These are phyloP conservation scores for Fulmarus glacialis DNA, from an alignment of 2,113 vertebrate species.

Conservation along the genomic window DNA sequence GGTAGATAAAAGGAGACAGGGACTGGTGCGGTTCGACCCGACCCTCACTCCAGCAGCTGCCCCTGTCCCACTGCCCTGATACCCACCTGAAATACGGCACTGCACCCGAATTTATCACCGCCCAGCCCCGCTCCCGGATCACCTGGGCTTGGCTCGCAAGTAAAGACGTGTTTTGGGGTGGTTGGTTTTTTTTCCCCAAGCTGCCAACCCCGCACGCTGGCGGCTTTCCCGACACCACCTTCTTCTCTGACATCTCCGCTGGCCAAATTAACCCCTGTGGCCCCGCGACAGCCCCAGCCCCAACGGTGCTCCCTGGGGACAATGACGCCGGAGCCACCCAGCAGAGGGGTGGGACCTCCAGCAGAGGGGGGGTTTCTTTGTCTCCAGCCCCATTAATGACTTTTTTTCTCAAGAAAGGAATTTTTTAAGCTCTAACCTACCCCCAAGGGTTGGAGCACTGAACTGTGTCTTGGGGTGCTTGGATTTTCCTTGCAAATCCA, in stretches of 20 bases:
- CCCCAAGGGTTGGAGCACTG: neutral
- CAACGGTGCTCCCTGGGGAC: neutral
- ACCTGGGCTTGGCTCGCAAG: neutral
- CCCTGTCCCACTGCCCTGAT: rapidly evolving
- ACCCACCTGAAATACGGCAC: neutral
- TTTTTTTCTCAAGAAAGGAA: neutral
- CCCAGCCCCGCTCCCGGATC: neutral
- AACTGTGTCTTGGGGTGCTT: neutral
- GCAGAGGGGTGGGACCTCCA: too few species aligned
- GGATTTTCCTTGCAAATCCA: neutral
- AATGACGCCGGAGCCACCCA: rapidly evolving
- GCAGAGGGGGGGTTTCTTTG: neutral
- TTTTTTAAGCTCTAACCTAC: neutral
- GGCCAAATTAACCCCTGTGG: neutral
- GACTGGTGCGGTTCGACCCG: too few species aligned
- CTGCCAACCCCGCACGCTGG: neutral
- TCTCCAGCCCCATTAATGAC: neutral
- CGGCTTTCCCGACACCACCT: neutral
- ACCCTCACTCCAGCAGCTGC: neutral
- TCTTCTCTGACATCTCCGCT: neutral
- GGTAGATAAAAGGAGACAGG: neutral
- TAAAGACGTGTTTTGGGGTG: neutral
- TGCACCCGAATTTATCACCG: neutral
- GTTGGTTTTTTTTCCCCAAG: neutral
- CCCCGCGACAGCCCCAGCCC: neutral